Conservation (phyloP, 2,888 invertebrate species). For the Caenorhabditis sinica region DNA sequence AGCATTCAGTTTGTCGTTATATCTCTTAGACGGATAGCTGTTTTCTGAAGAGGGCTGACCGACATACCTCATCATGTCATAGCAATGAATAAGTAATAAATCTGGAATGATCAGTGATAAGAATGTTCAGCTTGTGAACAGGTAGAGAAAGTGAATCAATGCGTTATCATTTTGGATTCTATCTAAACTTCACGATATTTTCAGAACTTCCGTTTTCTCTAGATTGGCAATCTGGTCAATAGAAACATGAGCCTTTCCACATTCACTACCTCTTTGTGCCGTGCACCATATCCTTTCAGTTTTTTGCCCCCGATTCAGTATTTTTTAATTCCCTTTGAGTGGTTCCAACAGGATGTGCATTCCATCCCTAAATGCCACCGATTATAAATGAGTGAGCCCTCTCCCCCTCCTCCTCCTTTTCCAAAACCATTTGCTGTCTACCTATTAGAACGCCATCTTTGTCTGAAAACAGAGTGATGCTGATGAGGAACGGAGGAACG, state of each 20-base stretch:
- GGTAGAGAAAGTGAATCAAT: background rate
- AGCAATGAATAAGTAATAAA: constrained; percentile 23
- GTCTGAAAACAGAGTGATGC: constrained; percentile 36
- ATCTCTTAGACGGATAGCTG: background rate
- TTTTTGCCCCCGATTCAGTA: background rate
- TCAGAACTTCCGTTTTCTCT: background rate
- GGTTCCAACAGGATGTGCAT: background rate
- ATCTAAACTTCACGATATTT: background rate
- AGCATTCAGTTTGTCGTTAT: constrained; percentile 10
- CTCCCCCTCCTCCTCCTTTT: background rate
- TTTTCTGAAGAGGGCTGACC: constrained; percentile 2
- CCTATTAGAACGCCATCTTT: constrained; percentile 49
- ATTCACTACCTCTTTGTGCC: background rate
- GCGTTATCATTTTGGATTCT: background rate
- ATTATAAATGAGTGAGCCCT: constrained; percentile 33
- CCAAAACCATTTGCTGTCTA: constrained; percentile 34
- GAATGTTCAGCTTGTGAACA: background rate
- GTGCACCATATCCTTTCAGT: too few species aligned
- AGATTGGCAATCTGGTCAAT: too few species aligned
- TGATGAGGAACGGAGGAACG: constrained; percentile 20
- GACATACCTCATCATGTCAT: constrained; percentile 25
- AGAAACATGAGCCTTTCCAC: too few species aligned
- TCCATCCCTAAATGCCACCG: constrained; percentile 2
- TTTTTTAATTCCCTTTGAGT: background rate
- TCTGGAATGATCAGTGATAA: background rate